Percentiles rank a stretch among this genome's conserved stretches.
Conservation (phyloP, 2,888 invertebrate species). For the Mechanitis mazaeus region DNA sequence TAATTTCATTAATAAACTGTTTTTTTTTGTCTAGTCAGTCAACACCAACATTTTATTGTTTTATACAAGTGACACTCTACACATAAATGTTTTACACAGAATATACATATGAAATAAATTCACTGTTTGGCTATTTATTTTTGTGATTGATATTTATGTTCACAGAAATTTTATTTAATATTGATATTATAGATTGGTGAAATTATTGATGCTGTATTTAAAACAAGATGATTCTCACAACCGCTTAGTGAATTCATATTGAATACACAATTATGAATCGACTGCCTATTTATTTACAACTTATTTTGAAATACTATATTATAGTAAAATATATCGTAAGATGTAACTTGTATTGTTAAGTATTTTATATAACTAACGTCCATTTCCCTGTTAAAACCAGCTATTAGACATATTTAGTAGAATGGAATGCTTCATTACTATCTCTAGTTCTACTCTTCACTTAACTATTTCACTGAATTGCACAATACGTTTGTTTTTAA, state of each 20-base stretch:
- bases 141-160: conserved; percentile 31
- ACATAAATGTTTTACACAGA: conserved; percentile 56
- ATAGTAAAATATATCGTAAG: conserved; percentile 22
- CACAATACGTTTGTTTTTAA: conserved; percentile 74
- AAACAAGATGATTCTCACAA: conserved; percentile 40
- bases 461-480: conserved; percentile 72
- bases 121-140: conserved; percentile 47
- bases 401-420: conserved; percentile 73
- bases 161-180: conserved; percentile 28
- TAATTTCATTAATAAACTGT: conserved; percentile 12
- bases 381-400: conserved; percentile 77
- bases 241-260: conserved; percentile 44
- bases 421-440: conserved; percentile 75
- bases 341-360: conserved; percentile 42
- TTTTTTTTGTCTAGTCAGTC: conserved; percentile 53
- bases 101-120: conserved; percentile 37
- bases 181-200: conserved; percentile 20
- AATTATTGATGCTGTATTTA: conserved; percentile 28
- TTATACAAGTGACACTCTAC: conserved; percentile 58
- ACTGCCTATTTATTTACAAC: conserved; percentile 37
- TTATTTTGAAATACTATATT: conserved; percentile 25
- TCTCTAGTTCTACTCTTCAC: conserved; percentile 69
- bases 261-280: conserved; percentile 42
- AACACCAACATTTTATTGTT: conserved; percentile 57
- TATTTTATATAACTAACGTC: conserved; percentile 58